These are phyloP conservation scores for Psophia crepitans DNA, from an alignment of 2,113 vertebrate genomes.

Conservation along the genomic window DNA sequence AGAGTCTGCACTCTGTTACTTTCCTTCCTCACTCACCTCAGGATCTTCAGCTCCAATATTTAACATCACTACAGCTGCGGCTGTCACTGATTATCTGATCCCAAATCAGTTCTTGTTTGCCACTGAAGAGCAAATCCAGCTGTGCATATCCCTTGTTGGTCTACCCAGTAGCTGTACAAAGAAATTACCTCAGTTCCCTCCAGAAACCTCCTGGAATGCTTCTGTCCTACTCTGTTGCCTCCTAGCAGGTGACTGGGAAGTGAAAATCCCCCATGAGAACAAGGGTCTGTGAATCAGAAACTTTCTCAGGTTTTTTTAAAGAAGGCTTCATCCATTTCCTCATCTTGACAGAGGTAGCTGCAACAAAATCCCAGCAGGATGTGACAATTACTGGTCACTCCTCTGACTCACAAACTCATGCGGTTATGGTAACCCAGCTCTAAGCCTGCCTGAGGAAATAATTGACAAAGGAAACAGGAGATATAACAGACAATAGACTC, in stretches of 20 bases:
- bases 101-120: background rate
- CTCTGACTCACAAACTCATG: background rate
- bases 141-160: background rate
- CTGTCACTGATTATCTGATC: background rate
- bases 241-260: background rate
- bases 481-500: background rate
- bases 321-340: background rate
- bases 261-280: background rate
- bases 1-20: background rate
- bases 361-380: background rate
- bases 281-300: background rate
- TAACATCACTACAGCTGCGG: background rate
- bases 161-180: background rate
- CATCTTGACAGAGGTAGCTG: background rate
- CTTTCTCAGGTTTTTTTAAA: background rate
- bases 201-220: background rate
- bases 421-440: rapidly evolving
- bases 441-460: background rate
- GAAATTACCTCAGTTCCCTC: background rate
- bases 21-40: background rate
- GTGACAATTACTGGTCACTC: background rate
- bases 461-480: background rate
- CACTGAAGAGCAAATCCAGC: background rate
- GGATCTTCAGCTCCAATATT: background rate
- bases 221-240: background rate